Conservation (phyloP, 1,140 invertebrate species). For the Colletes gigas region DNA sequence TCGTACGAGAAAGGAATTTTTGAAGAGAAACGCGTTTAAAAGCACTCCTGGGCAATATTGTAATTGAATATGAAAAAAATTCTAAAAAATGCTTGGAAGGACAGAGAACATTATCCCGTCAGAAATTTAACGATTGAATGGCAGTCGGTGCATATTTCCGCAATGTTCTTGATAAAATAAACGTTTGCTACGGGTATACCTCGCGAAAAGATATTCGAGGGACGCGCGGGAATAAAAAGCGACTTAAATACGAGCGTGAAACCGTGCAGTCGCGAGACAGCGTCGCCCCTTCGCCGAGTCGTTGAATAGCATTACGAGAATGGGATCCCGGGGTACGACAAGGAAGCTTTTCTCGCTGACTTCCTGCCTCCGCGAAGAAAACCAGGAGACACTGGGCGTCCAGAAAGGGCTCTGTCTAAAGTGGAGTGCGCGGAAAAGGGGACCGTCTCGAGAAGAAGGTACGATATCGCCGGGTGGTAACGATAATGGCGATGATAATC, state of each 20-base stretch:
- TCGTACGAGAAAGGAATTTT: no score
- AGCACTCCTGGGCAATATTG: no score
- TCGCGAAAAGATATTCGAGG: background rate
- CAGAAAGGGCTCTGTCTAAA: conserved; percentile 4
- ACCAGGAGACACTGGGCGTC: background rate
- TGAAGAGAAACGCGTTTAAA: no score
- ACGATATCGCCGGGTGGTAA: conserved; percentile 52
- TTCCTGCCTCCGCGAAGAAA: conserved; percentile 8
- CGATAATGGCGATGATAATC: conserved; percentile 66
- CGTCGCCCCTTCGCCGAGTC: background rate
- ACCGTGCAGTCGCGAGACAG: background rate
- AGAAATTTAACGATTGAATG: background rate
- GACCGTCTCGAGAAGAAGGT: background rate
- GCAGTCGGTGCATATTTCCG: no score
- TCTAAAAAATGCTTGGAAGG: no score
- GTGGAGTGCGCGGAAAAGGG: background rate
- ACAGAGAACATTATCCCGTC: no score
- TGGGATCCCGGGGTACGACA: conserved; percentile 8
- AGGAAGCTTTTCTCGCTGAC: conserved; percentile 15
- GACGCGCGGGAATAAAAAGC: background rate
- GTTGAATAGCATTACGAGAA: conserved; percentile 29
- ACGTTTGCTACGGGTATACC: no score
- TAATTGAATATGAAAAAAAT: no score
- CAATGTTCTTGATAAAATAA: background rate
- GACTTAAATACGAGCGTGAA: background rate